Conservation (phyloP, 1,140 invertebrate genomes). For the Tenebrio molitor region DNA sequence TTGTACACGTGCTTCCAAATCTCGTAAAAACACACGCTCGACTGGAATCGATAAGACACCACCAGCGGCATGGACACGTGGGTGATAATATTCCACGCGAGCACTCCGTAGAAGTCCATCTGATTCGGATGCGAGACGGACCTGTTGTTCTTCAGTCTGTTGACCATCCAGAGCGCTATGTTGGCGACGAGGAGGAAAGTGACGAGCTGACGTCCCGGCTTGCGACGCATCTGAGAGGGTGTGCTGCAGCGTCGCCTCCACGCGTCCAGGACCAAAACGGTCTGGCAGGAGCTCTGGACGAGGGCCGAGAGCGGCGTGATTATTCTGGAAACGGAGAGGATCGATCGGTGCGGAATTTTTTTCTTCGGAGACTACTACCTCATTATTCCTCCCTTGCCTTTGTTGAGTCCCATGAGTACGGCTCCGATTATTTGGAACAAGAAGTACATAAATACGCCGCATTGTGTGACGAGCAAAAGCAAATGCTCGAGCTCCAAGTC, state of each 20-base stretch:
- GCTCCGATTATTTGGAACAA: conserved; percentile 77
- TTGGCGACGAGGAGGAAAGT: conserved; percentile 85
- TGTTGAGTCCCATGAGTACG: conserved; percentile 61
- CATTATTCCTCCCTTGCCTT: conserved; percentile 39
- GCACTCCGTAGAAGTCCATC: conserved; percentile 78
- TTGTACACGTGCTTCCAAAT: conserved; percentile 88
- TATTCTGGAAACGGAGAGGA: conserved; percentile 52
- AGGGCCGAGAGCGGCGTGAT: conserved; percentile 62
- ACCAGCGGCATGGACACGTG: conserved; percentile 82
- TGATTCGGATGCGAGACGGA: conserved; percentile 75
- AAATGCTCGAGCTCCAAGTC: conserved; percentile 77
- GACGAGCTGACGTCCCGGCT: conserved; percentile 80
- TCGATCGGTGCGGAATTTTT: not conserved
- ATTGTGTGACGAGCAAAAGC: conserved; percentile 76
- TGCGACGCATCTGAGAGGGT: conserved; percentile 69
- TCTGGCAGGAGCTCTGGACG: conserved; percentile 70
- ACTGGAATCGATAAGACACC: conserved; percentile 88
- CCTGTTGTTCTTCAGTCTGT: conserved; percentile 74
- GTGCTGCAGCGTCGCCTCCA: conserved; percentile 79
- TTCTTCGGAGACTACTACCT: conserved; percentile 22
- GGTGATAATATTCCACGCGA: conserved; percentile 81
- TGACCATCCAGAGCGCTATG: conserved; percentile 79
- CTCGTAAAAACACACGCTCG: conserved; percentile 85
- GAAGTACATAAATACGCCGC: conserved; percentile 78
- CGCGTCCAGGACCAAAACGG: conserved; percentile 75